phyloP scores from a whole-genome alignment of 2,888 invertebrate species.

The Saturnia japonica region DNA sequence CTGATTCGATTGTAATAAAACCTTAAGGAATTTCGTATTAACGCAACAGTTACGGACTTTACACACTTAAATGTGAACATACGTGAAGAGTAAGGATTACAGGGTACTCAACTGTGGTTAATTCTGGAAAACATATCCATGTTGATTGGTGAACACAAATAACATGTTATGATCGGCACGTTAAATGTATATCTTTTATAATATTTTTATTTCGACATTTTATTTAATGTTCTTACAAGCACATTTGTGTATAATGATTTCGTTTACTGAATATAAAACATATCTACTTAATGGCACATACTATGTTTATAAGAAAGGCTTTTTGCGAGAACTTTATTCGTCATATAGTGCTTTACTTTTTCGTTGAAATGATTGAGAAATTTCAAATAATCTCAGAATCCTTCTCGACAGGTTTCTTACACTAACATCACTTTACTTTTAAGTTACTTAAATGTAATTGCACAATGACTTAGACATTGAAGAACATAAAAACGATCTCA shows the following conservation, averaged over 20 bases:
- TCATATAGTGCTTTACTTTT: too few species aligned
- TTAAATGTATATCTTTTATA: neutral
- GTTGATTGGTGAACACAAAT: neutral
- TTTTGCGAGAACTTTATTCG: too few species aligned
- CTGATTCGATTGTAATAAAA: constrained; percentile 13
- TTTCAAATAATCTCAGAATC: too few species aligned
- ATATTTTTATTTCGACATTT: neutral
- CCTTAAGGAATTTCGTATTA: constrained; percentile 6
- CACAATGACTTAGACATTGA: too few species aligned
- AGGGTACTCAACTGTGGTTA: neutral
- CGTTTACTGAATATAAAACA: neutral
- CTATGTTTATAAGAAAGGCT: too few species aligned
- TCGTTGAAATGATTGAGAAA: too few species aligned
- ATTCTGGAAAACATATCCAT: neutral
- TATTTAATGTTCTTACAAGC: neutral
- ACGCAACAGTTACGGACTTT: neutral
- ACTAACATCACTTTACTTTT: too few species aligned
- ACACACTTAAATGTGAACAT: neutral
- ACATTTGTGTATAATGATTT: neutral
- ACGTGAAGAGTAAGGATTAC: neutral
- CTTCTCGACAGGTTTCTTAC: too few species aligned
- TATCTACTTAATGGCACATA: too few species aligned
- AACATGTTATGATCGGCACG: neutral
- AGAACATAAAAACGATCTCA: too few species aligned
- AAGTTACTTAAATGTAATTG: too few species aligned